Evolutionary conservation across 1,140 invertebrate species (phyloP).

Genomic region (Heterodera schachtii): DNA sequence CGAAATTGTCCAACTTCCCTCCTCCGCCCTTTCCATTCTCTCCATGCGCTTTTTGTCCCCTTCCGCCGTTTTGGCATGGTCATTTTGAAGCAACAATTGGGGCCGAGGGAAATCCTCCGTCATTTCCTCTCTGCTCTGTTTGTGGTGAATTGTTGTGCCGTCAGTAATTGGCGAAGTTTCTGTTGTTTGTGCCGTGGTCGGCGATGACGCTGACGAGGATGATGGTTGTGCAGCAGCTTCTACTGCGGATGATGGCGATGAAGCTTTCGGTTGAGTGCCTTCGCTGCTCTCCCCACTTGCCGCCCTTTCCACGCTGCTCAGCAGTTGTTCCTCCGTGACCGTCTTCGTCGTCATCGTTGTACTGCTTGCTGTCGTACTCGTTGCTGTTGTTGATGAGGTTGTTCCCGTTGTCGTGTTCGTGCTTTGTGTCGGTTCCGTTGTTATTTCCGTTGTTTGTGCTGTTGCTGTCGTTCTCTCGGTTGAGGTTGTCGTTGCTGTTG

Average conservation of each 20-base stretch:
- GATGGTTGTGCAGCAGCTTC: conserved; percentile 1
- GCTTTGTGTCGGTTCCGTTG: neutral
- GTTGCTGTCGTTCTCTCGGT: neutral
- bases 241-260: too few species aligned
- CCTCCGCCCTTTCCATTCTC: conserved; percentile 10
- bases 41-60: conserved; percentile 9
- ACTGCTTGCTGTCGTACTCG: conserved; percentile 17
- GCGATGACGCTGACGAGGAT: conserved; percentile 1
- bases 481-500: conserved; percentile 12
- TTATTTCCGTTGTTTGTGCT: neutral
- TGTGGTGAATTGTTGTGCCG: conserved; percentile 3
- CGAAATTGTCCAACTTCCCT: conserved; percentile 19
- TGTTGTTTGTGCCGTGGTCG: conserved; percentile 4
- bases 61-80: conserved; percentile 15
- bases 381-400: conserved; percentile 24
- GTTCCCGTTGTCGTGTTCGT: neutral
- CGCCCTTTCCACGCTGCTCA: conserved; percentile 26
- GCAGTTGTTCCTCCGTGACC: conserved; percentile 16
- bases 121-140: conserved; percentile 12
- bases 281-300: conserved; percentile 15
- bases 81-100: conserved; percentile 30
- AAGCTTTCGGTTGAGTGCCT: too few species aligned
- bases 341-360: too few species aligned
- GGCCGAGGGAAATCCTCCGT: conserved; percentile 42
- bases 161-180: neutral